Conservation (phyloP, 2,797 vertebrate genomes). For the Lindbergichthys nudifrons region DNA sequence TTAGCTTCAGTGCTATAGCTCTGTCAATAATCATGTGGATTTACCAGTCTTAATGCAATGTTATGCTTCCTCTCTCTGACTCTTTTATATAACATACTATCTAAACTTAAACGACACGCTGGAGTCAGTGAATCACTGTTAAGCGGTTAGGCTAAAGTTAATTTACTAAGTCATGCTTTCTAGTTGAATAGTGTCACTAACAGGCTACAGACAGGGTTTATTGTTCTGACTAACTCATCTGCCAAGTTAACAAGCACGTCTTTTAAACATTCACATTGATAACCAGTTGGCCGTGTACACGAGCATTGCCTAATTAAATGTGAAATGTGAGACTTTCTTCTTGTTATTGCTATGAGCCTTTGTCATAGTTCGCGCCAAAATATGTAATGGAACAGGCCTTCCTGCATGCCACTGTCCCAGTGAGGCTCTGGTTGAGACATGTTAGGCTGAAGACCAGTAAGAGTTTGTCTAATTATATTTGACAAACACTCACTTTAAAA, state of each 20-base stretch:
- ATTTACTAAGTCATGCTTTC: neutral
- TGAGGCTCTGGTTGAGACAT: neutral
- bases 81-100: too few species aligned
- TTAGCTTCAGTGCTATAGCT: neutral
- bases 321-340: rapidly evolving
- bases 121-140: neutral
- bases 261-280: rapidly evolving
- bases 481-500: too few species aligned
- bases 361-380: conserved; percentile 79
- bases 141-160: neutral
- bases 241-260: rapidly evolving
- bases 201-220: neutral
- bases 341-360: conserved; percentile 1
- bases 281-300: rapidly evolving
- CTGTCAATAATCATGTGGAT: too few species aligned
- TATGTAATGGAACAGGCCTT: neutral
- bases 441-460: too few species aligned
- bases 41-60: rapidly evolving
- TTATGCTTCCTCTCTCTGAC: too few species aligned
- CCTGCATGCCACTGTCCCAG: neutral
- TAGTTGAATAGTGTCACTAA: neutral
- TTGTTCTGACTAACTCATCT: neutral
- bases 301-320: rapidly evolving
- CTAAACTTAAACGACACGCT: neutral
- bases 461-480: too few species aligned